Evolutionary conservation across 1,140 invertebrate genomes (phyloP), one percentile per base, ranked within the genome.

Genomic region (Drosophila setifemur): DNA sequence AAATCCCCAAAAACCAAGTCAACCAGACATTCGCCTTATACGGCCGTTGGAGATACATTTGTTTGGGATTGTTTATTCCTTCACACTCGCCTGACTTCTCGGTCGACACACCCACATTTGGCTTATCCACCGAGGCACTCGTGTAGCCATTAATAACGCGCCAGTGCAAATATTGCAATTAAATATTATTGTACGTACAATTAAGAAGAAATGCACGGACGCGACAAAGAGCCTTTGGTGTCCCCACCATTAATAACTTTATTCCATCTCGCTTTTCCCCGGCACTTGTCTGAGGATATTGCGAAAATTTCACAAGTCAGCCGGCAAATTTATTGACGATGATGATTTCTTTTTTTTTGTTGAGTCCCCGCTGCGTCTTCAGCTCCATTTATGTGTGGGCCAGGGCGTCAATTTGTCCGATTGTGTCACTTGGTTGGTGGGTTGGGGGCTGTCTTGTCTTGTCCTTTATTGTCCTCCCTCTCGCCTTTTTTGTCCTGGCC

Each of bases 101-200:
- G 64, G 68, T 33, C 37, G 57, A 78, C 78, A 85, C 73, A 78
- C 73, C 78, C 78, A 83, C 52, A 66, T 63, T 49, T 42, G 54
- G 70, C 60, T 85, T 70, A 74, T 78, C 79, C 48, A 23, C 29
- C 9, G 35, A 6, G 35, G 11, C 14, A 31, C 50, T 39, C 63
- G 47, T 68, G 49, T 49, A 12, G 16, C 49, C 70, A 85, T 79
- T 83, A 61, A 83, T 83, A 78, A 67, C 73, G 73, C 67, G 28
- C 49, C 48, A 67, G 35, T 57, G 57, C 39, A 73, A 63, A 67
- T 67, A 25, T 79, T 71, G 79, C 79, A 85, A 83, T 83, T 83
- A 74, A 83, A 83, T 83, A 79, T 82, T 78, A 78, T 85, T 85
- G 79, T 74, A 83, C 73, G 79, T 74, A 83, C 73, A 83, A 83